phyloP scores from a whole-genome alignment of 1,140 invertebrate species.

The Tyrophagus putrescentiae region DNA sequence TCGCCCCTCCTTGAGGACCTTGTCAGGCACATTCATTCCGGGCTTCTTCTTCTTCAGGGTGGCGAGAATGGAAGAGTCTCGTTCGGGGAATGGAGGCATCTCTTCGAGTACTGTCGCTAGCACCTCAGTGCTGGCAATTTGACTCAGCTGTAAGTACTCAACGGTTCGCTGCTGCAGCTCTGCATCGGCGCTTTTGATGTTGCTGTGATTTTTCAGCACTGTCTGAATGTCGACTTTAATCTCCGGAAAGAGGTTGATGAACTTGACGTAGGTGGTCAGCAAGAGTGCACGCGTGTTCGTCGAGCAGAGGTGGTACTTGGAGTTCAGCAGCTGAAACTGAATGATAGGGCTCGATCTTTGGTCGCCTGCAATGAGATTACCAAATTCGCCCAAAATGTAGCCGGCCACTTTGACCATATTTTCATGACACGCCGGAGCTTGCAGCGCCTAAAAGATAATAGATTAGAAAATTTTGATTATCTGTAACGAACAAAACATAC shows the following conservation, averaged over 20 bases:
- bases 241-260: conserved; percentile 97
- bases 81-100: conserved; percentile 98
- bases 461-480: neutral
- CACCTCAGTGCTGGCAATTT: conserved; percentile 90
- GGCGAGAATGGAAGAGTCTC: conserved; percentile 85
- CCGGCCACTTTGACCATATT: conserved; percentile 99
- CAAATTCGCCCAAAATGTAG: conserved; percentile 98
- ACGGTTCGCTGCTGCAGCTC: conserved; percentile 95
- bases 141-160: conserved; percentile 91
- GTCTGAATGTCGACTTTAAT: conserved; percentile 92
- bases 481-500: conserved; percentile 31
- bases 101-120: conserved; percentile 96
- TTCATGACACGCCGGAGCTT: conserved; percentile 97
- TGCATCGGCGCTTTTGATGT: conserved; percentile 89
- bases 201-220: conserved; percentile 82
- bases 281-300: conserved; percentile 86
- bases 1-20: conserved; percentile 7
- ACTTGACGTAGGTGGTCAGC: conserved; percentile 97
- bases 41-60: conserved; percentile 96
- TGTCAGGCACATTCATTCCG: conserved; percentile 33
- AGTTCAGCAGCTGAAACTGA: conserved; percentile 92
- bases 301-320: conserved; percentile 95
- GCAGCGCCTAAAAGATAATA: conserved; percentile 51
- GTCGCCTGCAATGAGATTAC: conserved; percentile 97
- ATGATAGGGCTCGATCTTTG: conserved; percentile 81